These are phyloP conservation scores for Lepidurus packardi DNA, from an alignment of 1,140 invertebrate genomes.

Conservation along the genomic window DNA sequence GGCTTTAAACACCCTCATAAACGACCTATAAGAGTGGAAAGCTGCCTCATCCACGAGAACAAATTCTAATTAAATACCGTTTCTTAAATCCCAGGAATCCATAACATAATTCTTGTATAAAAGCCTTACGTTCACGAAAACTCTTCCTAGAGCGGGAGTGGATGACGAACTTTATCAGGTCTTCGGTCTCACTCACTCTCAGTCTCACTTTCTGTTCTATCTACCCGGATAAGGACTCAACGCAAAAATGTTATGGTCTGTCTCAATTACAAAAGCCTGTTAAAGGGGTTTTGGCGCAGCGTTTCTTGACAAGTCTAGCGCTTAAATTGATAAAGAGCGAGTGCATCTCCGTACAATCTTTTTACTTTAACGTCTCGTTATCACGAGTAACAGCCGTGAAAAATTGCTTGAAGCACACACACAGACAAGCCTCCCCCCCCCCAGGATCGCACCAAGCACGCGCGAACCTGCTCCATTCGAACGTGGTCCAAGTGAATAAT, in stretches of 20 bases:
- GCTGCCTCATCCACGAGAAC: background rate
- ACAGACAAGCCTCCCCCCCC: too few species aligned
- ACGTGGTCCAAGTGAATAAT: background rate
- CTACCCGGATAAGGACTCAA: background rate
- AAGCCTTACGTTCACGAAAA: background rate
- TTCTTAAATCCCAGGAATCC: background rate
- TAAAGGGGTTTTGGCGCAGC: background rate
- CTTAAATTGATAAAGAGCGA: conserved; percentile 19
- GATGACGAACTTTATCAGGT: background rate
- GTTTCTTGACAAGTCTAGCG: background rate
- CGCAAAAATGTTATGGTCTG: background rate
- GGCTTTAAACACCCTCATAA: background rate
- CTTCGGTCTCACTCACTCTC: background rate
- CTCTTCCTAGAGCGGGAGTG: background rate
- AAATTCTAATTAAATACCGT: conserved; percentile 1
- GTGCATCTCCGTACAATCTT: background rate
- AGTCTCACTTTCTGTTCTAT: background rate
- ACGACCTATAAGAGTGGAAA: background rate
- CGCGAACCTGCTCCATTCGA: background rate
- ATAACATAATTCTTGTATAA: background rate
- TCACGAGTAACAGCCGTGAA: conserved; percentile 14
- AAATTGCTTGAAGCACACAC: background rate
- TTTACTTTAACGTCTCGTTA: background rate
- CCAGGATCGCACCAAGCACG: background rate
- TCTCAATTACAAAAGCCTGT: background rate